Evolutionary conservation across 2,888 invertebrate species (phyloP).

Genomic region (Agapetus fuscipes): DNA sequence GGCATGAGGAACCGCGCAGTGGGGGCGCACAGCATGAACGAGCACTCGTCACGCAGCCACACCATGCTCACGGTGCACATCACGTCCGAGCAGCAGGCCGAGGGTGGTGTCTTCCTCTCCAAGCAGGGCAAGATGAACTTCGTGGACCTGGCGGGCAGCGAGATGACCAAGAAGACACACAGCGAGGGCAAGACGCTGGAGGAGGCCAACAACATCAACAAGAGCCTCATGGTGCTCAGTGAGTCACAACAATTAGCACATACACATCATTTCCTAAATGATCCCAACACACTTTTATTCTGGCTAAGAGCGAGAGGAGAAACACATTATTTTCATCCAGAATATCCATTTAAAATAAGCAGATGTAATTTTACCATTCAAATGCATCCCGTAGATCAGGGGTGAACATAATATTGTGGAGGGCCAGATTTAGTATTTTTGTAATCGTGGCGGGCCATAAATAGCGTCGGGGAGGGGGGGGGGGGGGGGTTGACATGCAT

Average conservation of each 20-base stretch:
- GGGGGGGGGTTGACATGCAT: no score
- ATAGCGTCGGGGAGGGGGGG: no score
- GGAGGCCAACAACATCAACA: slow-evolving; percentile 94
- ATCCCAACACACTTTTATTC: not conserved
- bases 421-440: no score
- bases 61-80: slow-evolving; percentile 86
- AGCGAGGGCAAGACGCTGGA: slow-evolving; percentile 81
- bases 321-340: not conserved
- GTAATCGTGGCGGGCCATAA: no score
- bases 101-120: slow-evolving; percentile 75
- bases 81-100: slow-evolving; percentile 72
- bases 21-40: slow-evolving; percentile 88
- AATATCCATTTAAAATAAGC: not conserved
- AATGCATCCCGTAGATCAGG: no score
- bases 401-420: no score
- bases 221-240: slow-evolving; percentile 90
- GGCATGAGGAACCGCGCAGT: slow-evolving; percentile 86
- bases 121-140: slow-evolving; percentile 93
- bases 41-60: slow-evolving; percentile 87
- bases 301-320: not conserved
- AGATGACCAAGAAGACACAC: slow-evolving; percentile 87
- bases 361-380: not conserved
- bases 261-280: no score
- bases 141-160: slow-evolving; percentile 93
- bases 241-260: no score